Evolutionary conservation across 2,113 vertebrate genomes (phyloP), one percentile per base, ranked within the genome.

Genomic region (Clinocottus analis): DNA sequence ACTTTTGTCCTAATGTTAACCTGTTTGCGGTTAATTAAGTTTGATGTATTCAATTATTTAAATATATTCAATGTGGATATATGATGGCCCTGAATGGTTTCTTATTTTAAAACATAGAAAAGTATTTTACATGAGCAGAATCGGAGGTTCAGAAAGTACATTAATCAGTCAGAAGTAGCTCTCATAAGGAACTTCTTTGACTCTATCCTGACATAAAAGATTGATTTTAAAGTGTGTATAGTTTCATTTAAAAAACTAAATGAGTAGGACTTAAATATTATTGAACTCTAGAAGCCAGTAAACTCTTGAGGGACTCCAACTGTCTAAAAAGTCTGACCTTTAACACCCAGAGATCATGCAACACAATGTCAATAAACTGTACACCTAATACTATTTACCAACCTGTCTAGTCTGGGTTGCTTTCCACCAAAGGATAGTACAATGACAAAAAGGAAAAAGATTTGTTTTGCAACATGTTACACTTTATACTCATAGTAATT

Each of bases 311-410:
- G 39, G 31, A 35, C 33, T 33, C 33, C 6, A 73, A 72, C 53
- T 14, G 27, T 73, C 49, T 29, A 49, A 63, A 65, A 77, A 66
- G 47, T 35, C 3, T 67, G 75, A 67, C 53, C 60, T 75, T 75
- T 10, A 71, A 25, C 47, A 66, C n/a, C 7, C 45, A 75, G 8
- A 73, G 49, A 71, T 63, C 47, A 58, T 45, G 72, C 6, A 55
- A 80, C 58, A 53, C 35, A 27, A 82, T 63, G 49, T 79, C 69
- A 83, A 74, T 81, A 81, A 82, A 77, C 53, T 82, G 27, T 27
- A 51, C 19, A 45, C 3, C 27, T 62, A 23, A 55, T 25, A 67
- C 27, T 75, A 72, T 82, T 81, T 76, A 19, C 51, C 49, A 29
- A 45, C 55, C 67, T 62, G 62, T 79, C 67, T 78, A 23, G 47